Evolutionary conservation across 2,888 invertebrate species (phyloP).

Genomic region (Sminthurinus aureus): DNA sequence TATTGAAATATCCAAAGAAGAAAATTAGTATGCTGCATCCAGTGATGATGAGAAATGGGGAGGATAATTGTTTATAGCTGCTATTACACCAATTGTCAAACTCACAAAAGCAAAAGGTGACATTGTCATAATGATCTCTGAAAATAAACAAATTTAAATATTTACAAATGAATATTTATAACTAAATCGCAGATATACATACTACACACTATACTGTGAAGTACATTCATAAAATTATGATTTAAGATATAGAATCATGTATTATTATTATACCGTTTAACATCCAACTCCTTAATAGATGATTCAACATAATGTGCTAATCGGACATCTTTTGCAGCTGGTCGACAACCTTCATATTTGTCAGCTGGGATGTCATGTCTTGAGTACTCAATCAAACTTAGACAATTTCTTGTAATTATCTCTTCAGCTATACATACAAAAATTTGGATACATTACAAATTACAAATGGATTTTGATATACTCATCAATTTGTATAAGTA

Average conservation of each 20-base stretch:
- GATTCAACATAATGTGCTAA: conserved; percentile 89
- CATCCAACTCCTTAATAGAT: conserved; percentile 82
- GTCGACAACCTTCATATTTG: conserved; percentile 88
- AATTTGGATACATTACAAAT: conserved; percentile 21
- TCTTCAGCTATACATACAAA: conserved; percentile 71
- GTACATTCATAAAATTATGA: conserved; percentile 30
- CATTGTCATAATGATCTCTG: conserved; percentile 81
- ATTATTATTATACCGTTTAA: conserved; percentile 70
- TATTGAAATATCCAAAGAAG: background rate
- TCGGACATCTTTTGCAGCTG: conserved; percentile 78
- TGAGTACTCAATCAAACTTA: conserved; percentile 78
- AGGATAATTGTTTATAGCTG: conserved; percentile 3
- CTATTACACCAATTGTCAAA: conserved; percentile 87
- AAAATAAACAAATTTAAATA: conserved; percentile 23
- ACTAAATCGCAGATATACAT: too few relatives aligned
- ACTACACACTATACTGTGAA: background rate
- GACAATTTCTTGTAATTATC: conserved; percentile 83
- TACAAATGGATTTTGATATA: conserved; percentile 11
- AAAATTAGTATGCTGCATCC: background rate
- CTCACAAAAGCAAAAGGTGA: conserved; percentile 89
- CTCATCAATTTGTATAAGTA: too few relatives aligned
- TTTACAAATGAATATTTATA: too few relatives aligned
- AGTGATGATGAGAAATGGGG: background rate
- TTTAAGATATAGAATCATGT: background rate
- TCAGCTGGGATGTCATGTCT: conserved; percentile 90